phyloP scores from a whole-genome alignment of 2,797 vertebrate species.

The Gambusia yucatana region DNA sequence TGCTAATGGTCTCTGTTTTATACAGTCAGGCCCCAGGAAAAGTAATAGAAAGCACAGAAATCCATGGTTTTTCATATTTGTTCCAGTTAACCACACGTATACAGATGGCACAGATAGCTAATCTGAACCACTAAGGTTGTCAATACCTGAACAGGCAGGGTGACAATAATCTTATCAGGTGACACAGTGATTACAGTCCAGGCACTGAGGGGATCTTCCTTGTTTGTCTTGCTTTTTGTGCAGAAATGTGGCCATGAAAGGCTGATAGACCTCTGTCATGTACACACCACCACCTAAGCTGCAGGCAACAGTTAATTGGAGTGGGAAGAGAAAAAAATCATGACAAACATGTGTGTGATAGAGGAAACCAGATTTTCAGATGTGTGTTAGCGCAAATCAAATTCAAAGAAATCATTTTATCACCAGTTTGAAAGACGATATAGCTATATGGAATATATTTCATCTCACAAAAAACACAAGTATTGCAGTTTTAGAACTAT shows the following conservation, averaged over 20 bases:
- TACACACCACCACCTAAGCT: slow-evolving; percentile 43
- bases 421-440: background rate
- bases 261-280: slow-evolving; percentile 46
- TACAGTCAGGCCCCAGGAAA: slow-evolving; percentile 2
- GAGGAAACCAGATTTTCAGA: slow-evolving; percentile 16
- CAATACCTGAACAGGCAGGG: slow-evolving; percentile 51
- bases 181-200: slow-evolving; percentile 68
- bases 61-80: slow-evolving; percentile 34
- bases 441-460: background rate
- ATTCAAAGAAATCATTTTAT: slow-evolving; percentile 14
- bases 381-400: slow-evolving; percentile 2
- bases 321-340: slow-evolving; percentile 43
- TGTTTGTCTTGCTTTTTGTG: slow-evolving; percentile 70
- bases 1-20: background rate
- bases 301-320: slow-evolving; percentile 49
- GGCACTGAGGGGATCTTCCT: slow-evolving; percentile 65
- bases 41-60: slow-evolving; percentile 43
- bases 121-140: slow-evolving; percentile 49
- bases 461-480: background rate
- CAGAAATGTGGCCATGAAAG: slow-evolving; percentile 42
- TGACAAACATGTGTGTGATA: slow-evolving; percentile 11
- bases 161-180: slow-evolving; percentile 65
- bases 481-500: background rate
- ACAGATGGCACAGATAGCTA: slow-evolving; percentile 30
- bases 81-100: slow-evolving; percentile 26